Evolutionary conservation across 2,888 invertebrate genomes (phyloP), one percentile per base, ranked within the genome.

Genomic region (Ochlodes sylvanus): DNA sequence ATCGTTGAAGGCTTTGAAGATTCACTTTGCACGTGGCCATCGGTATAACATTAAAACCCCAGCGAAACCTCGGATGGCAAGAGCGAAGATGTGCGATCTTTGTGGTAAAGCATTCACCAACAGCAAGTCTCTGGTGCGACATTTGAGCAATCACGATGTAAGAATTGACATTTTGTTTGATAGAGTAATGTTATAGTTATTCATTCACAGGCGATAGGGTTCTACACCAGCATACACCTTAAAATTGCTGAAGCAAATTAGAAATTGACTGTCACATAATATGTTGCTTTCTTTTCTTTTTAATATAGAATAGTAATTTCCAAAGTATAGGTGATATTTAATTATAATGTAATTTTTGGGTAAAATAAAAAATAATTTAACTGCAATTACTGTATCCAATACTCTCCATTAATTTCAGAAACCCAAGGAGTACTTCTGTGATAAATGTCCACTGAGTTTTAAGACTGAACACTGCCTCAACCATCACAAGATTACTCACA

Each of bases 21-120:
- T 81, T 17, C 92, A 92, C 75, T 78, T 81, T 2, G 50, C 65
- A 0, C 83, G 72, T 60, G 27, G 42, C 0, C 91, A 90, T 73
- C 76, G 80, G 1, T 73, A 80, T 5, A 84, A 73, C 71, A 75
- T 78, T 19, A 71, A 73, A 9, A 56, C 68, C 34, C 42, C 67
- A 0, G 72, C 70, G 41, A 63, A 17, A 10, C 62, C 69, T 47
- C 27, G 71, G 47, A 50, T 15, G 12, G 9, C 65, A 4, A 76
- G 64, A 12, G 6, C 68, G 2, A 71, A 68, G 58, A 70, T 84
- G 7, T 90, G 89, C 71, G 78, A 76, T 50, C 55, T 73, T 41
- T 90, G 90, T 71, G 89, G 85, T 0, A 76, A 70, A 54, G 7
- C 42, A 2, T 80, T 76, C 63, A 68, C 71, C 2, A 65, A 70